These are phyloP conservation scores for Tadarida brasiliensis DNA, from an alignment of 2,797 vertebrate genomes.

Conservation along the genomic window DNA sequence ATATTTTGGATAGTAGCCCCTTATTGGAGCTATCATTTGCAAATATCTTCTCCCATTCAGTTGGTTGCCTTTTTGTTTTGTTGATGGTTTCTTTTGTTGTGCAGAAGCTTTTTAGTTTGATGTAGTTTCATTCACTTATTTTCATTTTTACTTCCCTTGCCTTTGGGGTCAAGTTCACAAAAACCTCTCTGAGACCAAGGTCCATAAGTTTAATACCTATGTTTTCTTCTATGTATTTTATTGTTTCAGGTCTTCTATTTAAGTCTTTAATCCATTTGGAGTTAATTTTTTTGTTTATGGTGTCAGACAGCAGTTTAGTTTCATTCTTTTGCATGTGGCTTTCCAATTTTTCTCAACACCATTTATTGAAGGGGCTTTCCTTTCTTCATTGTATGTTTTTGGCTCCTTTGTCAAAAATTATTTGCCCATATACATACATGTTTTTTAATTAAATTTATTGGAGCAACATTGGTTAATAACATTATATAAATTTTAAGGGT, in stretches of 20 bases:
- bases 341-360: neutral
- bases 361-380: neutral
- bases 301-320: neutral
- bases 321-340: neutral
- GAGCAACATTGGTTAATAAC: too few species aligned
- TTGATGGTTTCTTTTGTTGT: neutral
- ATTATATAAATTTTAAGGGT: neutral
- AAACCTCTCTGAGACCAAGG: neutral
- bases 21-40: too few species aligned
- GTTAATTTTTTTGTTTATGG: neutral
- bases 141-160: neutral
- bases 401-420: neutral
- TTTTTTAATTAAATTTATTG: too few species aligned
- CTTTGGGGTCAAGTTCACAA: neutral
- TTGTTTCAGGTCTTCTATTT: too few species aligned
- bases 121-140: neutral
- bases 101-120: neutral
- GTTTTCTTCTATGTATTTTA: too few species aligned
- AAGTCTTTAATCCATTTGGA: neutral
- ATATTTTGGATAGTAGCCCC: neutral
- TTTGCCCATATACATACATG: neutral
- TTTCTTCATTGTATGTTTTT: neutral
- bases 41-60: neutral
- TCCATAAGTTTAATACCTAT: neutral
- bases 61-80: neutral